A percentile compares a stretch with the other conserved stretches of the same genome.
phyloP scores from a whole-genome alignment of 1,140 invertebrate species.

The Riptortus pedestris region DNA sequence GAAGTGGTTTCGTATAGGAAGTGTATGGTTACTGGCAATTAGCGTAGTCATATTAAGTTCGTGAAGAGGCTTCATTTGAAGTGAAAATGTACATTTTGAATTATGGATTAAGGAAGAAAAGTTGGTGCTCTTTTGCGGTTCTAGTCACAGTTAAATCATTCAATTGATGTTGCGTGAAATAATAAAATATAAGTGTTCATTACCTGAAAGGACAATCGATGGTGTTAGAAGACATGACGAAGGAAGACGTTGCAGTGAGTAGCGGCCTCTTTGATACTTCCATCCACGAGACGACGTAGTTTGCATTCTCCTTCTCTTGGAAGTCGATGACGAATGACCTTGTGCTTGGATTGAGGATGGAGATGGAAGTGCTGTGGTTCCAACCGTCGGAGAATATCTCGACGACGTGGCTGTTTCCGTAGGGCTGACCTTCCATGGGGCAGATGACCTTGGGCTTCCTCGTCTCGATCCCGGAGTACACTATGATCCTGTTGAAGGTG shows the following conservation, averaged over 20 bases:
- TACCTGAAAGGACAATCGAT: constrained; percentile 61
- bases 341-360: constrained; percentile 35
- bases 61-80: no score
- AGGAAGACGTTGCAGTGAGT: constrained; percentile 43
- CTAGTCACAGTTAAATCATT: no score
- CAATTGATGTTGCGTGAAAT: no score
- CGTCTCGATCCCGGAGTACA: constrained; percentile 48
- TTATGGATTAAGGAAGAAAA: no score
- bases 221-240: constrained; percentile 45
- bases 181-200: constrained; percentile 21
- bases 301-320: constrained; percentile 54
- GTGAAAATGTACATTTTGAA: no score
- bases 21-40: no score
- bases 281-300: constrained; percentile 64
- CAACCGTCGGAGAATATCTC: constrained; percentile 63
- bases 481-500: constrained; percentile 58
- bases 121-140: no score
- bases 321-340: constrained; percentile 58
- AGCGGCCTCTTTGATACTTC: constrained; percentile 60
- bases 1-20: no score
- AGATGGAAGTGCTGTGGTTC: constrained; percentile 38
- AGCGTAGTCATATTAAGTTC: no score
- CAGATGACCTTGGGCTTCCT: constrained; percentile 53
- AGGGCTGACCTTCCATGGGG: constrained; percentile 39
- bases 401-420: constrained; percentile 38